phyloP scores from a whole-genome alignment of 1,140 invertebrate species.

The Oreohelix idahoensis region DNA sequence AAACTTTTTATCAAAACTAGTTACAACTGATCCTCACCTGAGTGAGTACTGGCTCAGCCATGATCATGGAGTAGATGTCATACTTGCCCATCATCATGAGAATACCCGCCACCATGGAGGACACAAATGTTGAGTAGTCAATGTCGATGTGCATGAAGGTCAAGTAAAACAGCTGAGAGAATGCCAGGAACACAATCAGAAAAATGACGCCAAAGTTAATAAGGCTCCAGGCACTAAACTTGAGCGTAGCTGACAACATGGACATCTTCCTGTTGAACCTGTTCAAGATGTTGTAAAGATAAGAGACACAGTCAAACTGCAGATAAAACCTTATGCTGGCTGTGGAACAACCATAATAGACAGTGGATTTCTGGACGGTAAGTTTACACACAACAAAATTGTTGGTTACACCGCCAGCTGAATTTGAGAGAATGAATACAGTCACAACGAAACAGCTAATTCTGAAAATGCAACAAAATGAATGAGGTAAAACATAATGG shows the following conservation, averaged over 20 bases:
- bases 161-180: slow-evolving; percentile 75
- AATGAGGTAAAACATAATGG: too few species aligned
- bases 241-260: slow-evolving; percentile 70
- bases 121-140: slow-evolving; percentile 75
- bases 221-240: slow-evolving; percentile 63
- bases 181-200: slow-evolving; percentile 71
- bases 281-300: too few species aligned
- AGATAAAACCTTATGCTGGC: too few species aligned
- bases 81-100: slow-evolving; percentile 77
- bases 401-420: too few species aligned
- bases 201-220: slow-evolving; percentile 72
- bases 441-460: too few species aligned
- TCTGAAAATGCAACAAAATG: too few species aligned
- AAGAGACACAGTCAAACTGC: too few species aligned
- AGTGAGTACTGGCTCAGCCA: slow-evolving; percentile 72
- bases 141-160: slow-evolving; percentile 72
- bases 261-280: slow-evolving; percentile 76
- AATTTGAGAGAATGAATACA: too few species aligned
- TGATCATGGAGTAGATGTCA: slow-evolving; percentile 74
- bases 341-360: too few species aligned
- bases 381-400: too few species aligned
- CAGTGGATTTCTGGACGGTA: too few species aligned
- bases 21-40: slow-evolving; percentile 50
- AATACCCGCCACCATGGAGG: slow-evolving; percentile 74
- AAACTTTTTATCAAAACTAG: too few species aligned